These are phyloP conservation scores for Acrocephalus arundinaceus DNA, from an alignment of 2,113 vertebrate genomes.

Conservation along the genomic window DNA sequence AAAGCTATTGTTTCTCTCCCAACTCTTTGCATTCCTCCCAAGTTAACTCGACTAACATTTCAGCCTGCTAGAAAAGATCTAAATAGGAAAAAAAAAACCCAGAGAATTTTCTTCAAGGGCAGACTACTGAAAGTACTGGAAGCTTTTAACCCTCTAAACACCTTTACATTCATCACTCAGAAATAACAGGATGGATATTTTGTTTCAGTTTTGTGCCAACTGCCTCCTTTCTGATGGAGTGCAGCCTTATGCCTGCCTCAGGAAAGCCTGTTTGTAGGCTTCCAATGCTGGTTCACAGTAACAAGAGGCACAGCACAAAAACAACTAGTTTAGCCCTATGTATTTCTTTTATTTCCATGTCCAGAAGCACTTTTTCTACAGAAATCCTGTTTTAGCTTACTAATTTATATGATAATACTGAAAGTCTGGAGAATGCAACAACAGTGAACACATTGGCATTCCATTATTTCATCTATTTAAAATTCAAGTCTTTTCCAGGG, in stretches of 20 bases:
- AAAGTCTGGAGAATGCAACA: neutral
- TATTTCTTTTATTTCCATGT: neutral
- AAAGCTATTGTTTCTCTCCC: slow-evolving; percentile 31
- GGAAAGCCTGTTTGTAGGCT: neutral
- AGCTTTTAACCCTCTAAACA: neutral
- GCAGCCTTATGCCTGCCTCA: neutral
- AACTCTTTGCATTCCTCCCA: slow-evolving; percentile 29
- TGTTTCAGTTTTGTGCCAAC: neutral
- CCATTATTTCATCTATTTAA: neutral
- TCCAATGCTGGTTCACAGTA: neutral
- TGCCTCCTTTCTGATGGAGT: neutral
- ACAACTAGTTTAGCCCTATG: neutral
- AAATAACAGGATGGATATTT: neutral
- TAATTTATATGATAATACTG: neutral
- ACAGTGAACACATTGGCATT: neutral
- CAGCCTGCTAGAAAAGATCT: neutral
- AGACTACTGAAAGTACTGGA: neutral
- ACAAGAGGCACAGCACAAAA: neutral
- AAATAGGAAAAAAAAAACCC: neutral
- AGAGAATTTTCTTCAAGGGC: neutral
- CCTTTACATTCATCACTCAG: neutral
- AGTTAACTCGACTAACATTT: slow-evolving; percentile 9
- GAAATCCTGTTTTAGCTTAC: neutral
- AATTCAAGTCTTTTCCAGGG: neutral
- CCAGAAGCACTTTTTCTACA: neutral